phyloP scores from a whole-genome alignment of 2,888 invertebrate genomes.

The Dermolepida albohirtum region DNA sequence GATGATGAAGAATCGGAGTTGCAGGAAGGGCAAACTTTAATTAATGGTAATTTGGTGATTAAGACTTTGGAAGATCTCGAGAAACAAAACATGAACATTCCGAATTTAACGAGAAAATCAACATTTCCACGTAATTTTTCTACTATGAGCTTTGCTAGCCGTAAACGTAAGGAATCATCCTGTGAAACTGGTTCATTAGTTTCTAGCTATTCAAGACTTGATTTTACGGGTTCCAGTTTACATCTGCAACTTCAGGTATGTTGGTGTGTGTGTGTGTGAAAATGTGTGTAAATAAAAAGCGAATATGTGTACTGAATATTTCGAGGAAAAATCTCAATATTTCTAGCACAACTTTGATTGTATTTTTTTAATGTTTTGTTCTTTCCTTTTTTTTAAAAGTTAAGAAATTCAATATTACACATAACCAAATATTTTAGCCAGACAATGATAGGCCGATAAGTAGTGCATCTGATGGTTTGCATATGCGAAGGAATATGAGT shows the following conservation, averaged over 20 bases:
- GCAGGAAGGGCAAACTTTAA: constrained; percentile 59
- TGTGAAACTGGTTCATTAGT: constrained; percentile 73
- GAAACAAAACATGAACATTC: constrained; percentile 54
- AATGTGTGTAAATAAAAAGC: background rate
- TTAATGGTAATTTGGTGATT: constrained; percentile 55
- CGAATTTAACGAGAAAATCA: constrained; percentile 58
- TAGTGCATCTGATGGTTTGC: constrained; percentile 50
- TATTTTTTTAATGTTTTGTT: too few species aligned
- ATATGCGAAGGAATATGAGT: constrained; percentile 62
- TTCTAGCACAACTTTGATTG: too few species aligned
- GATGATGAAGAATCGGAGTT: constrained; percentile 74
- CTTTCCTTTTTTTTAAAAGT: background rate
- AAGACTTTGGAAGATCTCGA: constrained; percentile 60
- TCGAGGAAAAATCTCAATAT: too few species aligned
- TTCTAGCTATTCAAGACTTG: constrained; percentile 79
- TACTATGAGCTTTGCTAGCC: constrained; percentile 60
- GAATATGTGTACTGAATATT: too few species aligned
- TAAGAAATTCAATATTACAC: constrained; percentile 17
- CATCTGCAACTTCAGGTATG: constrained; percentile 74
- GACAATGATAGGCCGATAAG: constrained; percentile 42
- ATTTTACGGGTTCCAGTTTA: constrained; percentile 80
- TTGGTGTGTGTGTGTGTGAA: background rate
- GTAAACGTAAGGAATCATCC: constrained; percentile 56
- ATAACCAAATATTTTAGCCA: constrained; percentile 29
- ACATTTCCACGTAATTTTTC: constrained; percentile 64